Evolutionary conservation across 2,888 invertebrate species (phyloP), one percentile per base, ranked within the genome.

Genomic region (Andrena dorsata): DNA sequence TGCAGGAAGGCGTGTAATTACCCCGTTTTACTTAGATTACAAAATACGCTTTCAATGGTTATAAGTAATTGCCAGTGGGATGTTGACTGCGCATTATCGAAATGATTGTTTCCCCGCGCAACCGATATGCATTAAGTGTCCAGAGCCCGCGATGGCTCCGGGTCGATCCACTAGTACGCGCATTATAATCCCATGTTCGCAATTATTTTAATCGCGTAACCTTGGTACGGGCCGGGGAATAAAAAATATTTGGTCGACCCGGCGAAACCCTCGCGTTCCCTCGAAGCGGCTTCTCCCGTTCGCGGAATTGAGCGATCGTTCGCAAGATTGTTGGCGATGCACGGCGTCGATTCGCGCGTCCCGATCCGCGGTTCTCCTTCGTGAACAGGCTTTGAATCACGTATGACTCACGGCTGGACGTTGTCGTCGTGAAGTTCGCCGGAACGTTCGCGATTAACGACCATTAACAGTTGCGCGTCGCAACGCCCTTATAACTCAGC

Each of bases 401-500:
- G 69, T 49, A 53, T 81, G 77, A 83, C 26, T 83, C 77, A 73
- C 53, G 61, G 51, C 53, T 56, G 49, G 51, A 47, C 71, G 76
- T 28, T 56, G 76, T 68, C 61, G 74, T 82, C 72, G 63, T 49
- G 71, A 80, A 80, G 72, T 75, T 84, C 69, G 68, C 58, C 64
- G 41, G 71, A 61, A 63, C 63, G 64, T 63, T 49, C 61, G 65
- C 82, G 85, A 83, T 86, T 71, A 83, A 85, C 80, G 83, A 80
- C 74, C 77, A 61, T 78, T 83, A 88, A 86, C 82, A 79, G 78
- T 79, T 85, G 63, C 66, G 80, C 83, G 86, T 86, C 80, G 77
- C 72, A 75, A 41, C 65, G 76, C 74, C 53, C 78, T 83, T 83
- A 71, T 88, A 88, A 86, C 69, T 88, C 76, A 85, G 61, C 65